Percentiles rank a stretch among this genome's conserved stretches.
Evolutionary conservation across 2,797 vertebrate genomes (phyloP).

Genomic region (Chaenodraco wilsoni): DNA sequence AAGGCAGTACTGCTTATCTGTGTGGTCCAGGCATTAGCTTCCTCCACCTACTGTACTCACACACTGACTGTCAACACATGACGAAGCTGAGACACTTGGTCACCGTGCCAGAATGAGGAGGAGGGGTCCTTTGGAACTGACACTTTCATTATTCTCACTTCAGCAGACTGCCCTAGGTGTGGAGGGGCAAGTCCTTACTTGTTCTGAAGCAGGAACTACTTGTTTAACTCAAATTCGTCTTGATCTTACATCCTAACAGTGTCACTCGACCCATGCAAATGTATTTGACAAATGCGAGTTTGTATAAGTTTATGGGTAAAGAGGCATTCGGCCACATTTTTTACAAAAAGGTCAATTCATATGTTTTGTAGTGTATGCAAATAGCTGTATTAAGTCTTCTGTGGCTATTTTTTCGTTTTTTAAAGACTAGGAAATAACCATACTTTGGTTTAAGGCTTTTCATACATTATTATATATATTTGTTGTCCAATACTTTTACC

Average conservation of each 20-base stretch:
- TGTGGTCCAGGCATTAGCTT: slow-evolving; percentile 63
- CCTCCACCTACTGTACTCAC: slow-evolving; percentile 45
- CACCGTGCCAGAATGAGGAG: slow-evolving; percentile 16
- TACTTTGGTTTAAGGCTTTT: background rate
- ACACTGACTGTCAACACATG: slow-evolving; percentile 18
- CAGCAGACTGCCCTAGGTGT: slow-evolving; percentile 7
- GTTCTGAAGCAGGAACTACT: background rate
- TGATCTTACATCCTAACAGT: background rate
- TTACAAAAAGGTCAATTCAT: background rate
- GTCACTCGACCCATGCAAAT: background rate
- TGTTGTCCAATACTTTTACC: too few relatives aligned
- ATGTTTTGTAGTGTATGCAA: background rate
- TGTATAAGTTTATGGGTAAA: background rate
- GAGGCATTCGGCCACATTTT: background rate
- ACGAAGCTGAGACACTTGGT: slow-evolving; percentile 3
- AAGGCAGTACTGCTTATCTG: slow-evolving; percentile 79
- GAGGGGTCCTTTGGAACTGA: background rate
- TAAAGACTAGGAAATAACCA: background rate
- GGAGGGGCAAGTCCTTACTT: background rate
- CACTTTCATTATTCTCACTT: background rate
- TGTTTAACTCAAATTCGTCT: background rate
- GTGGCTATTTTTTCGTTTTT: background rate
- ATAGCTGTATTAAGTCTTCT: background rate
- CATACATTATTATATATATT: too few relatives aligned
- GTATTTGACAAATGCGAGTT: background rate